A percentile compares a stretch with the other conserved stretches of the same genome.
These are phyloP conservation scores for Rhingia campestris DNA, from an alignment of 2,888 invertebrate genomes.

Conservation along the genomic window DNA sequence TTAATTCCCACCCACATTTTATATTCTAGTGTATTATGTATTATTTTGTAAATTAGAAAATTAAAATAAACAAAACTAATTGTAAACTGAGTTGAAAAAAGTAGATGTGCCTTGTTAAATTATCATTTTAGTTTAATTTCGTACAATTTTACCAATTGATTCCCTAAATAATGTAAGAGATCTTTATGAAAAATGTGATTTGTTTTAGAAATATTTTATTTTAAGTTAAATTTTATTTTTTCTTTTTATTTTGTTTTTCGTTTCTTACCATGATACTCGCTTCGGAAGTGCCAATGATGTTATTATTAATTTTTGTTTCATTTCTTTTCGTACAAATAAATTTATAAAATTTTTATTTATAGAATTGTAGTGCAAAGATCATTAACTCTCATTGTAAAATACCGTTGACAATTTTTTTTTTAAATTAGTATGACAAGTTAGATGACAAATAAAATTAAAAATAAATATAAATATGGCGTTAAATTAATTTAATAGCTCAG, in stretches of 20 bases:
- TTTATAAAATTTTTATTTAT: constrained; percentile 24
- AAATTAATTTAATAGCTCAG: background rate
- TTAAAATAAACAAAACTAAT: constrained; percentile 19
- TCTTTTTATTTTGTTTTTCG: constrained; percentile 13
- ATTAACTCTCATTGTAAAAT: constrained; percentile 54
- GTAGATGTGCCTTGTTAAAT: constrained; percentile 71
- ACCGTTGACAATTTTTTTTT: constrained; percentile 20
- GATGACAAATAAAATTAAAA: constrained; percentile 30
- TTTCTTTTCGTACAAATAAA: constrained; percentile 31
- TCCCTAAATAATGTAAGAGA: constrained; percentile 14
- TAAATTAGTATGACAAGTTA: constrained; percentile 20
- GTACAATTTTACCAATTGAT: constrained; percentile 20
- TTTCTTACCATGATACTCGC: constrained; percentile 48
- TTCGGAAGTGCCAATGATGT: constrained; percentile 56
- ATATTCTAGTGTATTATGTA: constrained; percentile 13
- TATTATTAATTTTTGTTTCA: constrained; percentile 21
- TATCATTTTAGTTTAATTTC: constrained; percentile 1
- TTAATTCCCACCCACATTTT: constrained; percentile 48
- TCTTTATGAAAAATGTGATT: constrained; percentile 51
- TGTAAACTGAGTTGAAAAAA: constrained; percentile 44
- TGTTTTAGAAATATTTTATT: constrained; percentile 30
- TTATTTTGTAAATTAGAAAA: constrained; percentile 31
- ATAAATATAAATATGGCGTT: background rate
- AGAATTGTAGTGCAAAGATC: constrained; percentile 48
- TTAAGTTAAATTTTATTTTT: constrained; percentile 5